phyloP scores from a whole-genome alignment of 2,888 invertebrate species.

The Galerucella pusilla region DNA sequence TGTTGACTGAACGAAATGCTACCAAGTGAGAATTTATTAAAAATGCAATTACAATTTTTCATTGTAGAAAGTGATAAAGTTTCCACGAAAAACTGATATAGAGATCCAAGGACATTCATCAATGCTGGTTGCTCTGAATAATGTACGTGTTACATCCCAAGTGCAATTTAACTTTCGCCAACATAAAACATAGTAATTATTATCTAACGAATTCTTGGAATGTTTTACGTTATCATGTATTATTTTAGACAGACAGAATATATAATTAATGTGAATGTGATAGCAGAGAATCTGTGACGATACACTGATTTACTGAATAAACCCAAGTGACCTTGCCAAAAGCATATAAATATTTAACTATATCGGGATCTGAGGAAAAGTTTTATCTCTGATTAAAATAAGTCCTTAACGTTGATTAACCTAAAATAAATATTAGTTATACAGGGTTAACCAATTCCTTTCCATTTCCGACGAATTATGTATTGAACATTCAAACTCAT shows the following conservation, averaged over 20 bases:
- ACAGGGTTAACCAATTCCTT: neutral
- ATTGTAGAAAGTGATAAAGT: neutral
- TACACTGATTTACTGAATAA: neutral
- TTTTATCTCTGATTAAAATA: no score
- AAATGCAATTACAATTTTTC: neutral
- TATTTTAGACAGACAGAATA: neutral
- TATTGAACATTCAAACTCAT: no score
- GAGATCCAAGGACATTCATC: neutral
- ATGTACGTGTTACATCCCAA: neutral
- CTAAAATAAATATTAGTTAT: no score
- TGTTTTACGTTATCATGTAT: neutral
- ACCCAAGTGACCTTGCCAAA: neutral
- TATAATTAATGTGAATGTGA: conserved; percentile 1
- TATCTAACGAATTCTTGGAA: conserved; percentile 1
- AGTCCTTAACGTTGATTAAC: no score
- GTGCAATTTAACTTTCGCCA: neutral
- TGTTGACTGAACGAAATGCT: neutral
- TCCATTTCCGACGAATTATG: neutral
- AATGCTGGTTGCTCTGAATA: neutral
- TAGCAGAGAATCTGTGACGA: neutral
- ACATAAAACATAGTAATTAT: neutral
- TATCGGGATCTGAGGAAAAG: no score
- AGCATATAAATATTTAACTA: neutral
- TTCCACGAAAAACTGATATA: neutral
- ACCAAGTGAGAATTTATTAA: neutral